Evolutionary conservation across 2,888 invertebrate species (phyloP).

Genomic region (Isotomurus palustris): DNA sequence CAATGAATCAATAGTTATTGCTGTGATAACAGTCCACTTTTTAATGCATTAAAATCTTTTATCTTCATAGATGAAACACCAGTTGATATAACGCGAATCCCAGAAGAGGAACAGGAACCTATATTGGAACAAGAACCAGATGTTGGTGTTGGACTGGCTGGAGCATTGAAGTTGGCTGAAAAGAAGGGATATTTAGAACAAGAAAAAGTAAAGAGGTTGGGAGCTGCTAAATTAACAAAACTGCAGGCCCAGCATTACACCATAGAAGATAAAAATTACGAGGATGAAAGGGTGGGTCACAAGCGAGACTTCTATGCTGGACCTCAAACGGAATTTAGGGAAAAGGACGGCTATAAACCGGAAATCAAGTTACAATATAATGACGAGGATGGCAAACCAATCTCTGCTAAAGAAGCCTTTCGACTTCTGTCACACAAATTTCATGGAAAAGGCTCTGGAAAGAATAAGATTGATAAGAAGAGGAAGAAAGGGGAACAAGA

Average conservation of each 20-base stretch:
- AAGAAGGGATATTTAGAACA: slow-evolving; percentile 91
- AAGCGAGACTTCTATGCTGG: slow-evolving; percentile 69
- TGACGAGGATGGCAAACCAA: slow-evolving; percentile 88
- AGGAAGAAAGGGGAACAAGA: slow-evolving; percentile 91
- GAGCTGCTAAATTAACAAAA: slow-evolving; percentile 66
- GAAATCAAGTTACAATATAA: slow-evolving; percentile 94
- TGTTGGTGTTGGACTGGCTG: slow-evolving; percentile 84
- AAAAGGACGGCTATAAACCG: slow-evolving; percentile 84
- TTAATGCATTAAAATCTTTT: neutral
- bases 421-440: slow-evolving; percentile 88
- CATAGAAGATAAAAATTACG: slow-evolving; percentile 71
- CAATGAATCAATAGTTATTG: neutral
- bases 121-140: slow-evolving; percentile 89
- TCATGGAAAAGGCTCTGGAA: slow-evolving; percentile 98
- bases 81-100: slow-evolving; percentile 53
- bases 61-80: slow-evolving; percentile 48
- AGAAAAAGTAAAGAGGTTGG: slow-evolving; percentile 63
- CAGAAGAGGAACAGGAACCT: slow-evolving; percentile 56
- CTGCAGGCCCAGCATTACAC: slow-evolving; percentile 74
- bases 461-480: slow-evolving; percentile 94
- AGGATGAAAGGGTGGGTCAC: slow-evolving; percentile 73
- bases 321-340: slow-evolving; percentile 85
- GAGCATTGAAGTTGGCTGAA: slow-evolving; percentile 81
- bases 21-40: neutral
- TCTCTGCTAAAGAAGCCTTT: slow-evolving; percentile 95